Percentiles rank a stretch among this genome's conserved stretches.
phyloP scores from a whole-genome alignment of 2,113 vertebrate species.

The Pogona vitticeps region DNA sequence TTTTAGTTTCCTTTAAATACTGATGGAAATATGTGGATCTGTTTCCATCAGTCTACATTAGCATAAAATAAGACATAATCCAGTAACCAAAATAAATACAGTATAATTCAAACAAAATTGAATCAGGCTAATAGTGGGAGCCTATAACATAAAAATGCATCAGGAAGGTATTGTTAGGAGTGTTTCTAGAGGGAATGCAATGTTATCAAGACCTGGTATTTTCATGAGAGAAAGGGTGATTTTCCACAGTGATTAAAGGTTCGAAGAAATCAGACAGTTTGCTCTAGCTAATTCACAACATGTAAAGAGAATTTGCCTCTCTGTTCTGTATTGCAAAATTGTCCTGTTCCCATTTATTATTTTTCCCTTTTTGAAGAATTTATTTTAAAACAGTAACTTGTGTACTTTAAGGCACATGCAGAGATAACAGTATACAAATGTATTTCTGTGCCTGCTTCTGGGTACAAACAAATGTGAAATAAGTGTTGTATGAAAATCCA shows the following conservation, averaged over 20 bases:
- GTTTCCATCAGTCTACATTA: not conserved
- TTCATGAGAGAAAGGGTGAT: constrained; percentile 2
- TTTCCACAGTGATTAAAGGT: constrained; percentile 1
- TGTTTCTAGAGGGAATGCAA: not conserved
- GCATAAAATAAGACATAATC: not conserved
- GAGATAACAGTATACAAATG: not conserved
- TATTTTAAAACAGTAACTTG: not conserved
- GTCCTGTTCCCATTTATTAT: not conserved
- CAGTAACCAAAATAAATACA: not conserved
- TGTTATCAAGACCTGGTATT: not conserved
- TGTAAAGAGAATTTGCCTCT: constrained; percentile 33
- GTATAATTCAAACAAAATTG: not conserved
- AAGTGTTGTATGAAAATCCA: not conserved
- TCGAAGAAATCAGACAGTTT: constrained; percentile 38
- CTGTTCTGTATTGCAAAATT: not conserved
- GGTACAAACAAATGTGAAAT: not conserved
- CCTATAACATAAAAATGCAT: not conserved
- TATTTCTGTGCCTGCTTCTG: not conserved
- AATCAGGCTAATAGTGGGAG: not conserved
- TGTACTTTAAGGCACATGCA: constrained; percentile 16
- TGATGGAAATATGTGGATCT: not conserved
- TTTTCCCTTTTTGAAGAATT: constrained; percentile 30
- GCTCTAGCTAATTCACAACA: constrained; percentile 25
- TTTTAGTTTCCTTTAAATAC: not conserved
- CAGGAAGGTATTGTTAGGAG: not conserved